Evolutionary conservation across 2,113 vertebrate species (phyloP).

Genomic region (Peromyscus maniculatus): DNA sequence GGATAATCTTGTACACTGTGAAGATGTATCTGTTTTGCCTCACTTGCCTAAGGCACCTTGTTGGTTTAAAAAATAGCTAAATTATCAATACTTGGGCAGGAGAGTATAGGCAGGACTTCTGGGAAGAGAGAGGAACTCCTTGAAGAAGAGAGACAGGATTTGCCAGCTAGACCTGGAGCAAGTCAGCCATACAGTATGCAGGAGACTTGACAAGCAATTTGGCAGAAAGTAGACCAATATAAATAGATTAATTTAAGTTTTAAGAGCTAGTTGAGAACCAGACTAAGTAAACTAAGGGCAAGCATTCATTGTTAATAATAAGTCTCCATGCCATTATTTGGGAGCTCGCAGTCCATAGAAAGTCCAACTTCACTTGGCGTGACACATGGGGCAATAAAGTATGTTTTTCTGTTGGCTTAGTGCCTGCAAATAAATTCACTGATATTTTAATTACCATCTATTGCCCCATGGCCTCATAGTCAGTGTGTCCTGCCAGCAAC

Average conservation of each 20-base stretch:
- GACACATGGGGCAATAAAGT: not conserved
- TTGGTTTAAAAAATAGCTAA: not conserved
- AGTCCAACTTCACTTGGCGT: not conserved
- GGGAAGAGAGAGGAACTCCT: not conserved
- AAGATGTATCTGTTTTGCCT: not conserved
- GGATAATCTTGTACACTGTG: not conserved
- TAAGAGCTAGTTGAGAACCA: not conserved
- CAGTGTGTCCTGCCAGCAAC: not conserved
- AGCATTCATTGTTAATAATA: not conserved
- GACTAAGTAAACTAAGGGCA: not conserved
- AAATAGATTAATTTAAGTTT: not conserved
- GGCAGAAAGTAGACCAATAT: not conserved
- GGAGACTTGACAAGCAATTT: not conserved
- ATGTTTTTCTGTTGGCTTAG: not conserved
- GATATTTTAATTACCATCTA: not conserved
- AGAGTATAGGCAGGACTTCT: not conserved
- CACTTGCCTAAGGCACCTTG: not conserved
- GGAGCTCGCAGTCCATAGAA: not conserved
- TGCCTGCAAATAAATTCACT: not conserved
- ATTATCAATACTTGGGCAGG: not conserved
- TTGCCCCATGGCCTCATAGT: not conserved
- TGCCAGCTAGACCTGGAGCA: fast-evolving
- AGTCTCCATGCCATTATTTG: not conserved
- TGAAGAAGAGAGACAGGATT: not conserved
- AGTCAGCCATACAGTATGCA: not conserved